Percentiles rank a stretch among this genome's conserved stretches.
Conservation (phyloP, 2,888 invertebrate genomes). For the Mythimna loreyi region DNA sequence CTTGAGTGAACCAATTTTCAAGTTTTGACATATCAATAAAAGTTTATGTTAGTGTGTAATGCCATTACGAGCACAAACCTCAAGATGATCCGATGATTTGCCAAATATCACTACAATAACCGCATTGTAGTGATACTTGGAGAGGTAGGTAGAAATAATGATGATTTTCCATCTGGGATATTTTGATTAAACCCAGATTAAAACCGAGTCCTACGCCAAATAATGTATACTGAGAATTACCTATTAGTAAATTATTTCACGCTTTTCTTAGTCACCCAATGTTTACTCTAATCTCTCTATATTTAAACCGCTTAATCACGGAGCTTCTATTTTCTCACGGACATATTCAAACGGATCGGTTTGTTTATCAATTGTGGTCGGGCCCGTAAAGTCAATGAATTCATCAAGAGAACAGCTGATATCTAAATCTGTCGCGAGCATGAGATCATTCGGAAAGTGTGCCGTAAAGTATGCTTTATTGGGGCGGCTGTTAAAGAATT, state of each 20-base stretch:
- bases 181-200: neutral
- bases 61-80: too few species aligned
- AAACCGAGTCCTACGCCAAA: neutral
- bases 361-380: slow-evolving; percentile 64
- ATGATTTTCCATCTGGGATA: neutral
- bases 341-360: slow-evolving; percentile 30
- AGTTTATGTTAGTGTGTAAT: too few species aligned
- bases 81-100: too few species aligned
- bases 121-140: too few species aligned
- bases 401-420: slow-evolving; percentile 75
- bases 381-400: slow-evolving; percentile 58
- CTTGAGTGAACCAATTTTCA: too few species aligned
- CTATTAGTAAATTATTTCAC: slow-evolving; percentile 22
- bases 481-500: slow-evolving; percentile 12
- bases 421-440: slow-evolving; percentile 74
- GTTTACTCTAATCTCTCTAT: slow-evolving; percentile 24
- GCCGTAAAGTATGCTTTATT: slow-evolving; percentile 50
- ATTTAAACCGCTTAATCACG: slow-evolving; percentile 37
- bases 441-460: slow-evolving; percentile 72
- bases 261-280: slow-evolving; percentile 42
- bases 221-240: neutral
- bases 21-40: too few species aligned
- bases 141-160: too few species aligned
- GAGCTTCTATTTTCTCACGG: slow-evolving; percentile 44
- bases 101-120: too few species aligned